These are phyloP conservation scores for Gymnodraco acuticeps DNA, from an alignment of 2,797 vertebrate species.

Conservation along the genomic window DNA sequence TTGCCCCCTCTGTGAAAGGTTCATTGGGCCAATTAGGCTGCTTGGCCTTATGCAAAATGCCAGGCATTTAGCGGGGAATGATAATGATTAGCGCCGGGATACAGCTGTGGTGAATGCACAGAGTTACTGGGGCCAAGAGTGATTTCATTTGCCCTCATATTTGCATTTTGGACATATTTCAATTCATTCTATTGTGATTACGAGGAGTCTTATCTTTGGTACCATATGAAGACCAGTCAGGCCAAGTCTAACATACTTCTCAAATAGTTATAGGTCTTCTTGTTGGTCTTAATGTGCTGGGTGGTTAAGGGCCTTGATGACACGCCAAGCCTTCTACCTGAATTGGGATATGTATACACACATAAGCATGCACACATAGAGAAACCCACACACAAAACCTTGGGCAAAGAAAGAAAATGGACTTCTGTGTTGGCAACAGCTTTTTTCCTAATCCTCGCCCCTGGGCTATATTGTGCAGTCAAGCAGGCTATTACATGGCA, in stretches of 20 bases:
- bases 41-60: slow-evolving; percentile 76
- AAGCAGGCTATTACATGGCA: slow-evolving; percentile 91
- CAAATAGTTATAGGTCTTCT: slow-evolving; percentile 25
- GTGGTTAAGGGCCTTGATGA: slow-evolving; percentile 8
- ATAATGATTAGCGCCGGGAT: slow-evolving; percentile 77
- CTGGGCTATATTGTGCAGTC: slow-evolving; percentile 90
- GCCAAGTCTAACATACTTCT: slow-evolving; percentile 17
- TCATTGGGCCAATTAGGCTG: slow-evolving; percentile 80
- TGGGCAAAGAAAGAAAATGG: slow-evolving; percentile 76
- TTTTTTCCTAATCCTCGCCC: slow-evolving; percentile 88
- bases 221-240: slow-evolving; percentile 10
- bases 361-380: slow-evolving; percentile 44
- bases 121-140: slow-evolving; percentile 42
- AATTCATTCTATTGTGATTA: slow-evolving; percentile 56
- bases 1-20: slow-evolving; percentile 70
- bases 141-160: slow-evolving; percentile 54
- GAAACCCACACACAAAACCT: slow-evolving; percentile 66
- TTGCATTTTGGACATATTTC: slow-evolving; percentile 62
- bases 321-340: slow-evolving; percentile 24
- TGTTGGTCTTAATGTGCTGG: not conserved
- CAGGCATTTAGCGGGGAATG: slow-evolving; percentile 79
- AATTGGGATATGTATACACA: slow-evolving; percentile 41
- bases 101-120: slow-evolving; percentile 52
- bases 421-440: slow-evolving; percentile 86
- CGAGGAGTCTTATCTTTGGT: slow-evolving; percentile 22